Base-by-base conservation (phyloP, 2,888 invertebrate genomes). In the Capitulum mitella region DNA sequence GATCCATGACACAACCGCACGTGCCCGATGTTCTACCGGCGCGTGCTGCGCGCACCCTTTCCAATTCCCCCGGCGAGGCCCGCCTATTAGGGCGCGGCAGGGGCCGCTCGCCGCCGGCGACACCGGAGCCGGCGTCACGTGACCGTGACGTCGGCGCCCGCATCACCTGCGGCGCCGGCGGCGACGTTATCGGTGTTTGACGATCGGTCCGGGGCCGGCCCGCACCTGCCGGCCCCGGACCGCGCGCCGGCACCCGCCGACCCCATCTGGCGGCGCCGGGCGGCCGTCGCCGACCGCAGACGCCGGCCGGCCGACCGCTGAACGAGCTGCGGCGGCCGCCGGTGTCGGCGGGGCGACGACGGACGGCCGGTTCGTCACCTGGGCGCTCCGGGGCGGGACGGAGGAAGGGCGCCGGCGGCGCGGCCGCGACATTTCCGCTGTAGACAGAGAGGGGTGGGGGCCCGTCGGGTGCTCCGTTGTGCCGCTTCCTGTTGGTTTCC, bases 131-230 rank as follows among this genome's bases (percentile, higher is more conserved):
- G 61, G 32, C 51, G 32, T 12, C 61, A 32, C 32, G 29, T 16
- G 32, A 10, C 32, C n/a, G 61, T 29, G 32, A 29, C 61, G 61
- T 32, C 32, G 12, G 61, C 61, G 16, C 70, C 70, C 37, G 70
- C 70, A 64, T 64, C 64, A 64, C 64, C 64, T 64, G 64, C 29
- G 34, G 6, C 12, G 58, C 58, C 58, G 58, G 58, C 29, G 32
- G 64, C 34, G 16, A 37, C 70, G 70, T 37, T 70, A 70, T 70
- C 70, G 70, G 37, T 37, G 70, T 70, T 70, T 70, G 34, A 22
- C 70, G 70, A 70, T 70, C 70, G 37, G 22, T 58, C 58, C 32
- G 29, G 32, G 19, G 37, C 37, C 70, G 70, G 37, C 70, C 37
- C 3, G 37, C 70, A 70, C 37, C 70, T 70, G 70, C 37, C 70